Percentiles rank a stretch among this genome's conserved stretches.
Evolutionary conservation across 2,888 invertebrate genomes (phyloP).

Genomic region (Netelia fuscicornis): DNA sequence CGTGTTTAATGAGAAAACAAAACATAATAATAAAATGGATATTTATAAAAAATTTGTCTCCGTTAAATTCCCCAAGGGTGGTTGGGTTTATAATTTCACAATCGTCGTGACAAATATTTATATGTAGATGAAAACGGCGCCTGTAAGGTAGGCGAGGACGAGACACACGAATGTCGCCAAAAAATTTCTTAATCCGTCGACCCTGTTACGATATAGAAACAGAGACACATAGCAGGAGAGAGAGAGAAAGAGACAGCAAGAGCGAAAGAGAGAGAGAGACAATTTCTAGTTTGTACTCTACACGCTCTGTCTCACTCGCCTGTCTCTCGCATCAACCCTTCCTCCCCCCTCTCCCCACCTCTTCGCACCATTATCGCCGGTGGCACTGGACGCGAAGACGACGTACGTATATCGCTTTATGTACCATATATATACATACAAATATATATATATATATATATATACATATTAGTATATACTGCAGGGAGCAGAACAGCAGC

Average conservation of each 20-base stretch:
- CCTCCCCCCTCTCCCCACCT: background rate
- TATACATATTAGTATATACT: background rate
- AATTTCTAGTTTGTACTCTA: background rate
- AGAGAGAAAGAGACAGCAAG: constrained; percentile 4
- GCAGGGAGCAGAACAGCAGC: constrained; percentile 4
- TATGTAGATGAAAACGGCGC: background rate
- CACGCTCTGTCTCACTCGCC: constrained; percentile 9
- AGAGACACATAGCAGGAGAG: background rate
- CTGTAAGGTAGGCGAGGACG: background rate
- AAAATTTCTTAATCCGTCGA: constrained; percentile 77
- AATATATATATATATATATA: background rate
- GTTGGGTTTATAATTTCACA: no score
- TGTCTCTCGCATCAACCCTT: constrained; percentile 10
- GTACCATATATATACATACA: background rate
- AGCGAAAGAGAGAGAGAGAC: background rate
- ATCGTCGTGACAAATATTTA: no score
- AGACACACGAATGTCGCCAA: constrained; percentile 69
- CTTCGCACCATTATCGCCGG: constrained; percentile 27
- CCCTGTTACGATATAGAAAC: constrained; percentile 74
- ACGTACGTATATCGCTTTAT: constrained; percentile 2
- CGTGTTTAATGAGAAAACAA: no score
- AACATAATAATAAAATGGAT: no score
- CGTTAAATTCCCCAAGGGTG: no score
- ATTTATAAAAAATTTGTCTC: no score
- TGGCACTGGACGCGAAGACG: constrained; percentile 42